A percentile compares a stretch with the other conserved stretches of the same genome.
Conservation (phyloP, 2,797 vertebrate genomes). For the Hemitrygon akajei region DNA sequence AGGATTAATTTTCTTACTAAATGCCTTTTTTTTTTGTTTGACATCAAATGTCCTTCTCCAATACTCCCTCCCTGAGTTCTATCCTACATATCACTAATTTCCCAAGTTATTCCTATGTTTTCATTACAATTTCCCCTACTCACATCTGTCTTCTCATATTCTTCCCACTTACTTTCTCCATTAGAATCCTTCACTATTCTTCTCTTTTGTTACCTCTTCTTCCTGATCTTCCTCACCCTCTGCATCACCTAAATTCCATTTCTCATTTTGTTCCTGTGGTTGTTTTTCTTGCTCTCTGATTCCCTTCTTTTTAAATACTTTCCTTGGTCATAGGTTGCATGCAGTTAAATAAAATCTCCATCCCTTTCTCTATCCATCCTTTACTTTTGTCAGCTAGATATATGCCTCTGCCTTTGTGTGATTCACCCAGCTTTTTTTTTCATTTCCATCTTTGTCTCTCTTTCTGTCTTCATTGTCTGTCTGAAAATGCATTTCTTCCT, state of each 20-base stretch:
- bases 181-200: not conserved
- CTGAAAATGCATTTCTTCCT: not conserved
- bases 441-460: not conserved
- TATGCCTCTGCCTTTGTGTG: not conserved
- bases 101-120: not conserved
- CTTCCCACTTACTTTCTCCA: too few relatives aligned
- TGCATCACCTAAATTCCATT: not conserved
- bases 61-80: too few relatives aligned
- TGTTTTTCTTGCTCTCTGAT: not conserved
- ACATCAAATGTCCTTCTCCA: not conserved
- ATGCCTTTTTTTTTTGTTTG: not conserved
- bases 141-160: too few relatives aligned
- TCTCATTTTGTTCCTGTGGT: not conserved
- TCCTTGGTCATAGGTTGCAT: not conserved
- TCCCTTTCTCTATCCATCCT: not conserved
- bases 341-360: not conserved
- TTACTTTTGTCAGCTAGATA: not conserved
- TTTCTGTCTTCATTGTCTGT: not conserved
- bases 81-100: not conserved
- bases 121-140: not conserved
- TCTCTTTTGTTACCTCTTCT: too few relatives aligned
- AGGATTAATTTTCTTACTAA: not conserved
- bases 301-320: not conserved
- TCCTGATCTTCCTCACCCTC: not conserved
- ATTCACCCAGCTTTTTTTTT: too few relatives aligned